phyloP scores from a whole-genome alignment of 2,113 vertebrate genomes.

The Chloebia gouldiae region DNA sequence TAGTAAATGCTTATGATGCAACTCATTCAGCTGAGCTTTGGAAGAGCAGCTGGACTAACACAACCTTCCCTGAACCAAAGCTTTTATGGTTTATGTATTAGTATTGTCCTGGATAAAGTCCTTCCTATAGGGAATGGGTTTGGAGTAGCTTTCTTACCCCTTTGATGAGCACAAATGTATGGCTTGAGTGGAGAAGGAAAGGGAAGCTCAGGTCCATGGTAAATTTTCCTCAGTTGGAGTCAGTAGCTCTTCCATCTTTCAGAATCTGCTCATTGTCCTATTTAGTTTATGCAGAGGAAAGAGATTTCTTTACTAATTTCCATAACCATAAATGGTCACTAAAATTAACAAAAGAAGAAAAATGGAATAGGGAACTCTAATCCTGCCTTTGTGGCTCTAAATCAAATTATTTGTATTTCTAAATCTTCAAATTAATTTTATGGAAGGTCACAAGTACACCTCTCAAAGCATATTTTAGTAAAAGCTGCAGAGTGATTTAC shows the following conservation, averaged over 20 bases:
- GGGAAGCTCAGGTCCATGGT: background rate
- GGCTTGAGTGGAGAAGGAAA: background rate
- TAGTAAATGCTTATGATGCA: background rate
- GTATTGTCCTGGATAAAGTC: background rate
- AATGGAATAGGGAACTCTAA: background rate
- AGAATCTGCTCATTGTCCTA: background rate
- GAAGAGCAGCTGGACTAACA: background rate
- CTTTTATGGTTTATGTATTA: background rate
- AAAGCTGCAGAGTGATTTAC: slow-evolving; percentile 14
- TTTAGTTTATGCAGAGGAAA: background rate
- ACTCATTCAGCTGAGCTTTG: background rate
- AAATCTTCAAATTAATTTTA: slow-evolving; percentile 20
- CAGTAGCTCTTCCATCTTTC: background rate
- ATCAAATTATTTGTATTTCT: background rate
- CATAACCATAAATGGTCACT: background rate
- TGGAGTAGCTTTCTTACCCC: background rate
- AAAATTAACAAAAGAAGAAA: background rate
- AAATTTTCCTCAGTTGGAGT: background rate
- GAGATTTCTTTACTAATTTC: background rate
- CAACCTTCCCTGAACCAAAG: background rate
- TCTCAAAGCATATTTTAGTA: slow-evolving; percentile 19
- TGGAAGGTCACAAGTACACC: background rate
- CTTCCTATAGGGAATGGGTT: background rate
- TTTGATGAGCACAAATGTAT: background rate
- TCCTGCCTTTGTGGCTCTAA: background rate